Evolutionary conservation across 2,797 vertebrate genomes (phyloP), one percentile per base, ranked within the genome.

Genomic region (Intellagama lesueurii): DNA sequence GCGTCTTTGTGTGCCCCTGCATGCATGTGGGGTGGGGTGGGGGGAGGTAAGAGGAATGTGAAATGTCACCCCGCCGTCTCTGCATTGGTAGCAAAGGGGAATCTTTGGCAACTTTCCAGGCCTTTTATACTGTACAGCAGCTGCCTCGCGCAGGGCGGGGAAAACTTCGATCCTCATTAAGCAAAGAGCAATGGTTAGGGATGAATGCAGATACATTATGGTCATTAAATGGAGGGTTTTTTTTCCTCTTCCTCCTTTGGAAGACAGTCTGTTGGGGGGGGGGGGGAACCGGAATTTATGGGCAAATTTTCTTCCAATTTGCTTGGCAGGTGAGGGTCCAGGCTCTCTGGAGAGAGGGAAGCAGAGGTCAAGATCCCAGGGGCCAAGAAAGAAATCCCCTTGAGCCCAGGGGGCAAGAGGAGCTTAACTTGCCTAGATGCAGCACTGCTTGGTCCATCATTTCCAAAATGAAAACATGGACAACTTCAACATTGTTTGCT

Each of bases 151-250:
- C 0, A 60, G 19, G 82, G 88, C 35, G 32, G 75, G 79, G 64
- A 0, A 44, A 83, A 66, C 52, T 32, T 0, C 1, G 6, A 0
- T 60, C 85, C 76, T 89, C 92, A 89, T 78, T 64, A 91, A 92
- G 87, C 11, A 90, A 92, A 93, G 83, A 90, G 90, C 89, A 49
- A 78, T 94, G 93, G n/a, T 90, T 93, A 83, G 86, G 72, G 93
- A 80, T 0, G 0, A 60, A 60, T 0, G 0, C 70, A 77, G 1
- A 40, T 70, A 86, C 70, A 64, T 52, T 52, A 86, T 64, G 52
- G 16, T 26, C 85, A 66, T 40, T 14, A 87, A 92, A 81, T 35
- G 79, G 79, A 30, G 26, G 4, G 68, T 19, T 76, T 44, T 4
- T 76, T 73, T 60, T 17, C 24, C 56, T 5, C 19, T 35, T 64